Evolutionary conservation across 2,888 invertebrate species (phyloP), one percentile per base, ranked within the genome.

Genomic region (Tribolium freemani): DNA sequence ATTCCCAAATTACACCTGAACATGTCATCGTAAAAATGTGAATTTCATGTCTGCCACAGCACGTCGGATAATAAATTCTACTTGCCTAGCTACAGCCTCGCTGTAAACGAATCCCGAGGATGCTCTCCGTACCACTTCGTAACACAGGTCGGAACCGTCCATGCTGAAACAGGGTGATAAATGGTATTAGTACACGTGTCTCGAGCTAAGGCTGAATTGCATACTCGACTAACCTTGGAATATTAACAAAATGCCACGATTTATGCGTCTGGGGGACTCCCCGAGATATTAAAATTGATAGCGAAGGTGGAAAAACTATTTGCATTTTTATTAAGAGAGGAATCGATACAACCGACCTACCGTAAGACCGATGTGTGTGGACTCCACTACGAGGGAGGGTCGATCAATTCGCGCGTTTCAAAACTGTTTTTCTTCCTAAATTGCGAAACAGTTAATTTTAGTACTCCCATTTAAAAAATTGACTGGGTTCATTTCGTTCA

Each of bases 111-210:
- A 99, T 76, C 99, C 99, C 64, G 97, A 95, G 31, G 94, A 93
- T 20, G 99, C 99, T 84, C 98, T 91, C 82, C 97, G 93, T 21
- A 98, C 98, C 77, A 99, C 96, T 90, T 99, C 99, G 88, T 96
- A 98, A 88, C 98, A 99, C 79, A 99, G 91, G 88, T 99, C 99
- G 56, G 97, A 96, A 54, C 99, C 99, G 86, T 99, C 98, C 96
- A 98, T 96, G 87, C 98, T 97, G 90, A 81, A 92, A 92, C 80
- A 81, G 82, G 76, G 70, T 58, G 51, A 69, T 48, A 57, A 57
- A 58, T 58, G 58, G 56, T 44, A 30, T 66, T 53, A 64, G 51
- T 16, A 38, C 51, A 64, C 54, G 56, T 56, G 56, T 26, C 46
- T 21, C 6, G 46, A 26, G 13, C 20, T 9, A 10, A 9, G 31